Evolutionary conservation across 2,888 invertebrate species (phyloP).

Genomic region (Operophtera brumata): DNA sequence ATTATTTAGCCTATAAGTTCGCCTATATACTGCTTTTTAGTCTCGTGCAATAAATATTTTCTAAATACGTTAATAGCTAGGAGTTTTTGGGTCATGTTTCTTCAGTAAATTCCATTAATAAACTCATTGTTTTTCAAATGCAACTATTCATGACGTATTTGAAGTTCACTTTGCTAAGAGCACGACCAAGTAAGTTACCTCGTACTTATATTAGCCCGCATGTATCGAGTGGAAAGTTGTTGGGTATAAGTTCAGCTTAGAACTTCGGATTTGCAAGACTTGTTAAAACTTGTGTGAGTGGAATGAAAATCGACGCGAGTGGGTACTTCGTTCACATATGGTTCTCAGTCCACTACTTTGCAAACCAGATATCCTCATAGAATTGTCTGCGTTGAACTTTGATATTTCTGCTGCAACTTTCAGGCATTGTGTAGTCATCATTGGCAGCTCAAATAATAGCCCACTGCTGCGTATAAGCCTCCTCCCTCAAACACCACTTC

Average conservation of each 20-base stretch:
- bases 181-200: slow-evolving; percentile 4
- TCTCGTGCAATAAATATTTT: too few species aligned
- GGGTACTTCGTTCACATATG: background rate
- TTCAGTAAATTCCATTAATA: background rate
- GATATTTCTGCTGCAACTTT: background rate
- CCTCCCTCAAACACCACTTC: too few species aligned
- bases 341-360: background rate
- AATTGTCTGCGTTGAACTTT: background rate
- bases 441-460: too few species aligned
- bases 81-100: too few species aligned
- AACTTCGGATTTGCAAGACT: slow-evolving; percentile 4
- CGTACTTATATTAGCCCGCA: slow-evolving; percentile 12
- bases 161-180: slow-evolving; percentile 3
- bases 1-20: too few species aligned
- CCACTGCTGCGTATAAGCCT: too few species aligned
- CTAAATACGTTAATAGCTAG: too few species aligned
- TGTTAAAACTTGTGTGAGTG: slow-evolving; percentile 10
- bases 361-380: slow-evolving; percentile 1
- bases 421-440: too few species aligned
- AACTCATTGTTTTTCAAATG: background rate
- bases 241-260: background rate
- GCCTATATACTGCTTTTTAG: too few species aligned
- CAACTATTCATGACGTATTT: too few species aligned
- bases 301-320: background rate
- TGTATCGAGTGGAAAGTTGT: slow-evolving; percentile 8